Evolutionary conservation across 2,113 vertebrate species (phyloP), one percentile per base, ranked within the genome.

Genomic region (Macquaria australasica): DNA sequence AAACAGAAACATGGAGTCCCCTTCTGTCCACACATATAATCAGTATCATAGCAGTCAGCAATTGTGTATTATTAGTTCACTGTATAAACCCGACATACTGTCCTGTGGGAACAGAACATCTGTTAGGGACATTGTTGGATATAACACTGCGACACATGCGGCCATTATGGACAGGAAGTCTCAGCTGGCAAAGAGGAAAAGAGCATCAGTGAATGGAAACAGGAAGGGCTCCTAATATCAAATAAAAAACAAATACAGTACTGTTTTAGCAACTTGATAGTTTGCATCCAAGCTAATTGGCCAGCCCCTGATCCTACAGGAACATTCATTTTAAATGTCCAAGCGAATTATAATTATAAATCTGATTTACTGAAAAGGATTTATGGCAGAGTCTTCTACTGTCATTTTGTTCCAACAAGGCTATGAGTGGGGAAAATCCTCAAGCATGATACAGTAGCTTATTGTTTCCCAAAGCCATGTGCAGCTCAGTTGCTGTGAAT

Each of bases 131-230:
- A 89, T 87, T 89, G 81, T 80, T 79, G 73, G 73, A 43, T 70
- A n/a, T 39, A 68, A 79, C 20, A 79, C 74, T 48, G 53, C 48
- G 74, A 82, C 79, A 89, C 82, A 84, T 55, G 71, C 55, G 25
- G 83, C 63, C 77, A 71, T 85, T 80, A 80, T 77, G 75, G 80
- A 89, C 83, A 92, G 93, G 93, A 95, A 93, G 86, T 82, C 23
- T 79, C 92, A 82, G 88, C 79, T 82, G 83, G 85, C 82, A 83
- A 76, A 83, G 53, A 88, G 94, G 93, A 95, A 95, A 91, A 11
- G 60, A 89, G 77, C 84, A 91, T 85, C 71, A 73, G 73, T 74
- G 63, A 82, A 79, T 81, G 85, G 85, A 82, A 92, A 90, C 80
- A 93, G 94, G 89, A 95, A 88, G 62, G 31, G 45, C 55, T 85